Percentiles rank a stretch among this genome's conserved stretches.
Evolutionary conservation across 2,113 vertebrate species (phyloP).

Genomic region (Phyllopteryx taeniolatus): DNA sequence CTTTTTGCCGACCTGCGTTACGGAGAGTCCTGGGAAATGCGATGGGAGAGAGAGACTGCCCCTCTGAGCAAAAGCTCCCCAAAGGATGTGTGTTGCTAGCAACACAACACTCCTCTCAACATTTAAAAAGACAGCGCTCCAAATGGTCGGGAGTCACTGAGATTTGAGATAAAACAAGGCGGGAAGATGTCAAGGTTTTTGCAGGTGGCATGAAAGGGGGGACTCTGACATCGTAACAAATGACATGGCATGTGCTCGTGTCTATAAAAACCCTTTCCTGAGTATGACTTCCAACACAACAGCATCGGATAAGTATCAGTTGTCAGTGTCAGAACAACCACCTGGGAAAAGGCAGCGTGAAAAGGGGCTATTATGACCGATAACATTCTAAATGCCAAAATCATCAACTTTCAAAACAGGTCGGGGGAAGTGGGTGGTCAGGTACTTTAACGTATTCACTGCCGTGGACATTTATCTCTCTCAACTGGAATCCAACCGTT

Average conservation of each 20-base stretch:
- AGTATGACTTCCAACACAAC: too few species aligned
- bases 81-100: slow-evolving; percentile 67
- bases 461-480: too few species aligned
- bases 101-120: slow-evolving; percentile 78
- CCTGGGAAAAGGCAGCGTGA: not conserved
- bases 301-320: not conserved
- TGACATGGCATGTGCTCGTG: not conserved
- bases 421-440: not conserved
- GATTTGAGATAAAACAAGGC: not conserved
- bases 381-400: not conserved
- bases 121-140: slow-evolving; percentile 77
- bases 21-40: slow-evolving; percentile 55
- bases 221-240: not conserved
- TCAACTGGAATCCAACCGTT: too few species aligned
- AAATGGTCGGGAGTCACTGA: not conserved
- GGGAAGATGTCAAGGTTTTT: not conserved
- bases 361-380: not conserved
- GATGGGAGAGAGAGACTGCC: slow-evolving; percentile 38
- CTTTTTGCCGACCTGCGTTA: slow-evolving; percentile 56
- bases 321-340: not conserved
- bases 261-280: not conserved
- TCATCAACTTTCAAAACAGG: not conserved
- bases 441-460: too few species aligned
- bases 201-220: not conserved
- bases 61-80: slow-evolving; percentile 64